Base-by-base conservation (phyloP, 2,888 invertebrate genomes). In the Stenotaenia linearis region DNA sequence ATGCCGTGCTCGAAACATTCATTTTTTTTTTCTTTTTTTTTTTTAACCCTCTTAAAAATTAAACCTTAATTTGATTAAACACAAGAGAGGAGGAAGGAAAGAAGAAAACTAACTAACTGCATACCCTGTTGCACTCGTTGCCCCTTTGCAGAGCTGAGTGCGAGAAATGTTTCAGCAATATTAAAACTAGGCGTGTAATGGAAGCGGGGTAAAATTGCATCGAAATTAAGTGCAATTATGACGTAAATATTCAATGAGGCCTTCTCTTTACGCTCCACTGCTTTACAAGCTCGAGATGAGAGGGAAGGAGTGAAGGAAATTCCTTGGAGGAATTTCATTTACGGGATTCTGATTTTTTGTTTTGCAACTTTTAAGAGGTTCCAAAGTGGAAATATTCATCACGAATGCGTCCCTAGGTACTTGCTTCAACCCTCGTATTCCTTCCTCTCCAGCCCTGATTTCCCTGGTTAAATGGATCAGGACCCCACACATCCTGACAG, bases 351-450 rank as follows among this genome's bases (percentile, higher is more conserved):
- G 77, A 77, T 77, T 77, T 77, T 77, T 77, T 77, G 77, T 77
- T 77, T 77, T 77, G 77, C 77, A 77, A 77, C 77, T 77, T 77
- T 77, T 77, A 77, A 77, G 77, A 77, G 77, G 77, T 77, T 77
- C 77, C 77, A 77, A 77, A 77, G 77, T 77, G 77, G 77, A 77
- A 77, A 77, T 77, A 77, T 77, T 77, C 77, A 77, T 77, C 77
- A 77, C 77, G 77, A 77, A 77, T 77, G 77, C 45, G 77, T 77
- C 77, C 77, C 77, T 4, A 15, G 77, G 50, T 23, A 25, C 21
- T 40, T 40, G 50, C 45, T 12, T 25, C 37, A 30, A 28, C 77
- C 50, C 77, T 40, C 28, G 45, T 77, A 37, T 77, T 40, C 45
- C 45, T 77, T 37, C 21, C 37, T 37, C 77, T 21, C 12, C 18